Base-by-base conservation (phyloP, 2,888 invertebrate genomes). In the Gymnocheta viridis region DNA sequence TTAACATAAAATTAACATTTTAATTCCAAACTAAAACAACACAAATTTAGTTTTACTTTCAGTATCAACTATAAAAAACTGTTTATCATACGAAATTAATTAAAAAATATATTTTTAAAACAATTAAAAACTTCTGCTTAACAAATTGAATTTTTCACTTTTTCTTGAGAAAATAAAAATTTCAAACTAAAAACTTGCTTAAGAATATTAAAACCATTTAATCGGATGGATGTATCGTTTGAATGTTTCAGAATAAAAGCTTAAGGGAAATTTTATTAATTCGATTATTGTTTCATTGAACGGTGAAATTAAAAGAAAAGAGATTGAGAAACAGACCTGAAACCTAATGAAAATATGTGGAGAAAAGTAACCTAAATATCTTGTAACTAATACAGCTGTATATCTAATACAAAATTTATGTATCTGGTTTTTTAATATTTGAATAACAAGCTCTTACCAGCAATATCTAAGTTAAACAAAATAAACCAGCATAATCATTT, bases 121-220 rank as follows among this genome's bases (percentile, higher is more conserved):
- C 14, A 24, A 51, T 51, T 7, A 24, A 51, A 10, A 47, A 19
- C 19, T 35, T 62, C 38, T 38, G 24, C 7, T 19, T 56, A 56
- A 29, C 5, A 41, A 19, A 66, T 35, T 3, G n/a, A 51, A 9
- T 47, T 19, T 17, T 47, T 74, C 81, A 81, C 81, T 76, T 69
- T 81, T 76, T 64, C 0, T 2, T 54, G 6, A 35, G 10, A 2
- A 67, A 27, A 76, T 32, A 58, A 77, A 66, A 70, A 58, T 77
- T 17, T 27, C 47, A 41, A 70, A 27, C 35, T n/a, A 47, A 35
- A 56, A 56, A 62, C 54, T 3, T 62, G 38, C 32, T 22, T 14
- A 32, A 56, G 32, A 56, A 56, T 17, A 7, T 22, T 17, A 3
- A 17, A 56, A 32, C 7, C 2, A 19, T 47, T 17, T 44, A 19